Conservation (phyloP, 2,113 vertebrate species). For the Melospiza georgiana region DNA sequence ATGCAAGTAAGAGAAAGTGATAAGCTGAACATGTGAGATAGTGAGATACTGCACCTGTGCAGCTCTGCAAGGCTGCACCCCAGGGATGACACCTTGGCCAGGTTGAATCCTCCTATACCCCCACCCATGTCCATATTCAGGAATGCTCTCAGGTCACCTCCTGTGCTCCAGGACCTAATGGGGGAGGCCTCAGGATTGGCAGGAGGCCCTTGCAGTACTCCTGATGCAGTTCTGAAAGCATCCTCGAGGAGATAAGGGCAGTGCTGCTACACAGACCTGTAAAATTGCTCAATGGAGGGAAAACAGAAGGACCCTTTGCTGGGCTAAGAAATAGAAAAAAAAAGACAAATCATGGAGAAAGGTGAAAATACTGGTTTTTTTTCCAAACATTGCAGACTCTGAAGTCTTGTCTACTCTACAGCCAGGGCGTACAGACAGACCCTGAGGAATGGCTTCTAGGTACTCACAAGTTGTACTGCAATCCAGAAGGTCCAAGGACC, state of each 20-base stretch:
- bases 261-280: too few relatives aligned
- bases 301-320: background rate
- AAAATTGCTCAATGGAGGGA: fast-evolving
- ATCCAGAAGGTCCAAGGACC: background rate
- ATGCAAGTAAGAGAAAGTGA: background rate
- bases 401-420: background rate
- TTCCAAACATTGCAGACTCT: background rate
- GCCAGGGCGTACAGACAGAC: background rate
- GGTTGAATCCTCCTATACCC: fast-evolving
- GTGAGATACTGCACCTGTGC: fast-evolving
- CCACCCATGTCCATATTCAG: fast-evolving
- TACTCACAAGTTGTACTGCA: background rate
- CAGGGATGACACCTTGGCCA: fast-evolving
- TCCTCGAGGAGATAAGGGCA: background rate
- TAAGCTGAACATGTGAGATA: background rate
- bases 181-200: fast-evolving
- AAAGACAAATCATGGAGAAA: background rate
- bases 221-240: fast-evolving
- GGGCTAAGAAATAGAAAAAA: background rate
- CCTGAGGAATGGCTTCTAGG: background rate
- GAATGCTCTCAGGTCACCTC: background rate
- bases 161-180: fast-evolving
- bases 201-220: background rate
- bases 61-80: background rate
- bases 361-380: fast-evolving